A percentile compares a stretch with the other conserved stretches of the same genome.
Conservation (phyloP, 2,797 vertebrate species). For the Siniperca undulata region DNA sequence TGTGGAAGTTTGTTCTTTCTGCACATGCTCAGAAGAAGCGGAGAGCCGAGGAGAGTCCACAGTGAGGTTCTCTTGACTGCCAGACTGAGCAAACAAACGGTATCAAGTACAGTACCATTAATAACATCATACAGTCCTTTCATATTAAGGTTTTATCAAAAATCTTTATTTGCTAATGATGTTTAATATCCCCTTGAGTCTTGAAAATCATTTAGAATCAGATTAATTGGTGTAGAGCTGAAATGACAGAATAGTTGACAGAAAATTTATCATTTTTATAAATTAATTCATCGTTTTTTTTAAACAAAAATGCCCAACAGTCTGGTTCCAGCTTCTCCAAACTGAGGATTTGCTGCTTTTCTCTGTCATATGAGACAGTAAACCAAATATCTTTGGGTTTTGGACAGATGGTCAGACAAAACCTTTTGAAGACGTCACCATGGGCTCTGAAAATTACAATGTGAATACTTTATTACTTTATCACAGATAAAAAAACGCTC, state of each 20-base stretch:
- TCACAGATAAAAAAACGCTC: too few relatives aligned
- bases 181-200: background rate
- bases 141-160: background rate
- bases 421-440: too few relatives aligned
- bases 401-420: too few relatives aligned
- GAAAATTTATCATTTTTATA: background rate
- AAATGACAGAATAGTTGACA: background rate
- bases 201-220: background rate
- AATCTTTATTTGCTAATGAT: background rate
- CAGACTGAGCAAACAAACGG: slow-evolving; percentile 78
- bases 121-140: background rate
- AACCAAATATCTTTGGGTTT: too few relatives aligned
- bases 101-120: background rate
- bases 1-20: slow-evolving; percentile 83
- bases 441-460: too few relatives aligned
- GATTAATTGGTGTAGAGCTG: background rate
- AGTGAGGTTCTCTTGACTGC: slow-evolving; percentile 94
- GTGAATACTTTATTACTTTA: too few relatives aligned
- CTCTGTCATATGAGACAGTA: too few relatives aligned
- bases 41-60: slow-evolving; percentile 91
- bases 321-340: too few relatives aligned
- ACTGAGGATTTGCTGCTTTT: too few relatives aligned
- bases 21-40: slow-evolving; percentile 86
- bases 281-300: too few relatives aligned
- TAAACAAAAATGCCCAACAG: too few relatives aligned